Percentiles rank a stretch among this genome's conserved stretches.
Conservation (phyloP, 2,888 invertebrate genomes). For the Drosophila macrospina region DNA sequence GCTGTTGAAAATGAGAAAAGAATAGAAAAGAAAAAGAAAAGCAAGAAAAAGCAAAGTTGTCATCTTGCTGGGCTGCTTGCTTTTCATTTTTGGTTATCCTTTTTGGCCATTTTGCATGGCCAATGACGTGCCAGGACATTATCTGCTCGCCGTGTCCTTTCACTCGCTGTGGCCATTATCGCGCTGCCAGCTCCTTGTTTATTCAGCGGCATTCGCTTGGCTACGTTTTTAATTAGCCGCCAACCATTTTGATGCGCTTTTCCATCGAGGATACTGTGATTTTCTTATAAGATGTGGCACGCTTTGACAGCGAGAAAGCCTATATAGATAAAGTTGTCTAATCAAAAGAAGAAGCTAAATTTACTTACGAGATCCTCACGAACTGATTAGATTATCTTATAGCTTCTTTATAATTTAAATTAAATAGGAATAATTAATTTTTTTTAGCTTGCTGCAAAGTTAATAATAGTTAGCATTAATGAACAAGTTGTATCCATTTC, state of each 20-base stretch:
- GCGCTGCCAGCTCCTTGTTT: constrained; percentile 61
- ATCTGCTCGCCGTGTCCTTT: constrained; percentile 54
- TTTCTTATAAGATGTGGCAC: neutral
- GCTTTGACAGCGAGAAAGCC: neutral
- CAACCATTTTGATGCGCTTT: constrained; percentile 52
- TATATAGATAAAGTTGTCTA: neutral
- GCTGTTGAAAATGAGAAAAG: constrained; percentile 14
- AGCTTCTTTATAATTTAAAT: no score
- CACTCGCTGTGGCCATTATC: constrained; percentile 63
- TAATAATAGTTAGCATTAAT: no score
- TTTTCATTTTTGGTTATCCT: constrained; percentile 65
- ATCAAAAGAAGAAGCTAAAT: neutral
- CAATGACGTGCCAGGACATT: constrained; percentile 65
- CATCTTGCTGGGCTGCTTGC: constrained; percentile 31
- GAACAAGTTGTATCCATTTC: no score
- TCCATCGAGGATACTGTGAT: constrained; percentile 15
- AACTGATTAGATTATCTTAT: no score
- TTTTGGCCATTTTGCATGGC: constrained; percentile 61
- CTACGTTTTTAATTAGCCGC: constrained; percentile 82
- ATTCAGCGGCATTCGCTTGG: constrained; percentile 66
- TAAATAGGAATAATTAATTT: no score
- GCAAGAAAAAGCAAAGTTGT: constrained; percentile 28
- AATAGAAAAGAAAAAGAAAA: constrained; percentile 13
- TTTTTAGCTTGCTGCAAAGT: no score
- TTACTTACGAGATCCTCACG: no score